Base-by-base conservation (phyloP, 2,113 vertebrate genomes). In the Felis chaus region DNA sequence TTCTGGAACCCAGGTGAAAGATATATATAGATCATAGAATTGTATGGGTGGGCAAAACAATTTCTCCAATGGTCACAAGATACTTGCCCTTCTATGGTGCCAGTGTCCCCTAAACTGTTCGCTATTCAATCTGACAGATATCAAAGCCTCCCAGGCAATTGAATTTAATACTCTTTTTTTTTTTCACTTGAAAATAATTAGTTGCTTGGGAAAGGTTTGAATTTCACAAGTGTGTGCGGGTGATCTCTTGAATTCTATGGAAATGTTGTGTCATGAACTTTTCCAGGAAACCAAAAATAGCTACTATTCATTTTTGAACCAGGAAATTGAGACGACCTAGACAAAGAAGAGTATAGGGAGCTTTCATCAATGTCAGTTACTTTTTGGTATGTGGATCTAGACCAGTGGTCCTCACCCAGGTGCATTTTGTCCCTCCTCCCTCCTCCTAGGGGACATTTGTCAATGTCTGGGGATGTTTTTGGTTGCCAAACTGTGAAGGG, bases 251-350 rank as follows among this genome's bases (percentile, higher is more conserved):
- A 94, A 31, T 91, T 95, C 76, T 76, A 80, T 33, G 89, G 71
- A 81, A 48, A 27, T 39, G 29, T 76, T 96, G 69, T 55, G 33
- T 90, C 80, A 96, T 91, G 50, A 84, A 87, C 48, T 94, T 95
- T 96, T 91, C 48, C 41, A 95, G 81, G 82, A 94, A 96, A n/a
- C 61, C 11, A 97, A 93, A 96, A 94, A 92, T 90, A 94, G 50
- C 53, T 33, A 80, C 18, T 89, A 87, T 82, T 84, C 8, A 57
- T 66, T 94, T 97, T 83, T 95, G 31, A 94, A 89, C 50, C 15
- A 92, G 69, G 29, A 79, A 93, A 84, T 91, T 80, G 91, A 36
- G 71, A 15, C 90, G 45, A 29, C 36, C 36, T 84, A 39, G 33
- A 63, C 50, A 13, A 53, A 88, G 61, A 93, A 80, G 1, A 12